phyloP scores from a whole-genome alignment of 2,888 invertebrate species.

The Hirtodrosophila histrioides region DNA sequence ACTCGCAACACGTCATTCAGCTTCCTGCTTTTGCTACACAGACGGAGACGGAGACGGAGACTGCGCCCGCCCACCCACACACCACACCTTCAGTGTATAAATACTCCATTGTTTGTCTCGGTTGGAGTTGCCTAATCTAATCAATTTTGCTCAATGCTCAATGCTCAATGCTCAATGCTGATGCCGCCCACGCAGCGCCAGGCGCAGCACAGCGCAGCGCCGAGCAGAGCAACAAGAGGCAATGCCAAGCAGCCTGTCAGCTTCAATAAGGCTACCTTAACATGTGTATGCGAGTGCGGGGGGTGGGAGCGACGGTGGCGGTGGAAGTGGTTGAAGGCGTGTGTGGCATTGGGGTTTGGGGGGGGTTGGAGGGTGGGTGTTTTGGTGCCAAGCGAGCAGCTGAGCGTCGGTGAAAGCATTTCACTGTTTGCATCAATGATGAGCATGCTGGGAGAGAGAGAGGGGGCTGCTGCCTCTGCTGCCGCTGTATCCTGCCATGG shows the following conservation, averaged over 20 bases:
- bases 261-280: constrained; percentile 72
- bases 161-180: constrained; percentile 39
- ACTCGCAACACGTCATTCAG: constrained; percentile 4
- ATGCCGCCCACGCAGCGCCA: constrained; percentile 53
- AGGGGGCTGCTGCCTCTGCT: not conserved
- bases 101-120: constrained; percentile 55
- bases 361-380: constrained; percentile 9
- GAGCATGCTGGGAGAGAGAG: constrained; percentile 44
- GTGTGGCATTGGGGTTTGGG: not conserved
- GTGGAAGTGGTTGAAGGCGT: too few relatives aligned
- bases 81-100: constrained; percentile 33
- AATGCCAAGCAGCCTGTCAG: constrained; percentile 62
- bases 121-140: constrained; percentile 68
- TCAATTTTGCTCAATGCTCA: constrained; percentile 69
- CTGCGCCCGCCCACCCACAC: not conserved
- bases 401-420: constrained; percentile 72
- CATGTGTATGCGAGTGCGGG: constrained; percentile 46
- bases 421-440: constrained; percentile 78
- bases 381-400: constrained; percentile 20
- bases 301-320: not conserved
- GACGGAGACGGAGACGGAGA: too few relatives aligned
- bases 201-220: constrained; percentile 8
- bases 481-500: constrained; percentile 7
- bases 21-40: not conserved
- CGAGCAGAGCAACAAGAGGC: constrained; percentile 38